These are phyloP conservation scores for Sarcophaga carnaria DNA, from an alignment of 2,888 invertebrate species.

Conservation along the genomic window DNA sequence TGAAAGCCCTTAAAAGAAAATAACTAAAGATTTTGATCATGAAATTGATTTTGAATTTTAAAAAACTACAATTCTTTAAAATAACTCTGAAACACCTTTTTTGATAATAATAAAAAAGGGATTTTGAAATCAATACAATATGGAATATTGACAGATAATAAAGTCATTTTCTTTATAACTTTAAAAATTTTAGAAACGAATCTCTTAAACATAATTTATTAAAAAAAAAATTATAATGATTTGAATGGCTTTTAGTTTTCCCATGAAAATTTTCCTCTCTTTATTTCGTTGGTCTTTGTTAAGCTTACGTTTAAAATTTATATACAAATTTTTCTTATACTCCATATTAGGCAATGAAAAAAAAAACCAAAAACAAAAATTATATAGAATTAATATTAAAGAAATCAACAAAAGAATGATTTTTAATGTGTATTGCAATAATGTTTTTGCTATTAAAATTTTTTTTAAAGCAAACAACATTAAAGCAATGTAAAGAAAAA, in stretches of 20 bases:
- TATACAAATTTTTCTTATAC: no score
- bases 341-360: no score
- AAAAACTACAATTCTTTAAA: no score
- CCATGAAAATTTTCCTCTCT: not conserved
- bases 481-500: conserved; percentile 37
- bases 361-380: not conserved
- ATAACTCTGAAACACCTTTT: no score
- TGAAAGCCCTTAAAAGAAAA: no score
- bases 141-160: no score
- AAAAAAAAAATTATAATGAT: not conserved
- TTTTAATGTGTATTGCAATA: conserved; percentile 33
- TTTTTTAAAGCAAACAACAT: not conserved
- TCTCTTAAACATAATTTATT: not conserved
- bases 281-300: not conserved
- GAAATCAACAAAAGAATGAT: conserved; percentile 69
- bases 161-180: no score
- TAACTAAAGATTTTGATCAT: no score
- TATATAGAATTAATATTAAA: conserved; percentile 22
- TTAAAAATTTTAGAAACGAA: not conserved
- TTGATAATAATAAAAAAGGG: no score
- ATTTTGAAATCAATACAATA: no score
- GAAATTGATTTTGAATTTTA: no score
- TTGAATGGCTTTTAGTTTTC: not conserved
- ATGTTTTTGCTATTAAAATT: conserved; percentile 61
- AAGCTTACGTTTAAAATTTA: not conserved